Evolutionary conservation across 2,797 vertebrate species (phyloP).

Genomic region (Pangasius sanitwongsei): DNA sequence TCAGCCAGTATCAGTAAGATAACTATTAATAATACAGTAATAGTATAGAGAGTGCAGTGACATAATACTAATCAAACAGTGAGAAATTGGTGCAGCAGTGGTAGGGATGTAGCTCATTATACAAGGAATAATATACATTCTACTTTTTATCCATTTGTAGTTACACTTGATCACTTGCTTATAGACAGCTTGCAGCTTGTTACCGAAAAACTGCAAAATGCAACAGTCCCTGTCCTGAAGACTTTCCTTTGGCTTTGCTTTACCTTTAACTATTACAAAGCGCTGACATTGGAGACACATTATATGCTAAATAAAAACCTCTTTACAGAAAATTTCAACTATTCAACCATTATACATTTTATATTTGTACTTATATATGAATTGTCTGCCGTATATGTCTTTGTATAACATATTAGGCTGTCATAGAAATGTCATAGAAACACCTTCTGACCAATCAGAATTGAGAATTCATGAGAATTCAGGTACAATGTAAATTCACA

Average conservation of each 20-base stretch:
- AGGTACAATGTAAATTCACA: neutral
- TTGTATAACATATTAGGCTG: neutral
- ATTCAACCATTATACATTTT: neutral
- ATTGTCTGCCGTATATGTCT: neutral
- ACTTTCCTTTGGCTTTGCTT: neutral
- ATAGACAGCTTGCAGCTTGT: neutral
- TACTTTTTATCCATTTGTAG: neutral
- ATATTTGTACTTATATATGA: neutral
- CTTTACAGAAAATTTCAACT: neutral
- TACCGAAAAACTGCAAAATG: neutral
- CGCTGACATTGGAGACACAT: neutral
- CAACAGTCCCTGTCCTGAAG: neutral
- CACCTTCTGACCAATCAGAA: neutral
- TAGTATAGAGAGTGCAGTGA: conserved; percentile 1
- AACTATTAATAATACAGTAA: conserved; percentile 5
- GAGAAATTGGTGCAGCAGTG: neutral
- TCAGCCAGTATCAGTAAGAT: neutral
- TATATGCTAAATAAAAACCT: neutral
- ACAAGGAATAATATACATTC: neutral
- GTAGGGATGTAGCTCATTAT: neutral
- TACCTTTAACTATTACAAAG: neutral
- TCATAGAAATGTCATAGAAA: conserved; percentile 7
- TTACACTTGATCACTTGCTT: neutral
- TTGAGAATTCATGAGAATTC: neutral
- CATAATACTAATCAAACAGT: neutral